Base-by-base conservation (phyloP, 1,140 invertebrate species). In the Neodiprion pinetum region DNA sequence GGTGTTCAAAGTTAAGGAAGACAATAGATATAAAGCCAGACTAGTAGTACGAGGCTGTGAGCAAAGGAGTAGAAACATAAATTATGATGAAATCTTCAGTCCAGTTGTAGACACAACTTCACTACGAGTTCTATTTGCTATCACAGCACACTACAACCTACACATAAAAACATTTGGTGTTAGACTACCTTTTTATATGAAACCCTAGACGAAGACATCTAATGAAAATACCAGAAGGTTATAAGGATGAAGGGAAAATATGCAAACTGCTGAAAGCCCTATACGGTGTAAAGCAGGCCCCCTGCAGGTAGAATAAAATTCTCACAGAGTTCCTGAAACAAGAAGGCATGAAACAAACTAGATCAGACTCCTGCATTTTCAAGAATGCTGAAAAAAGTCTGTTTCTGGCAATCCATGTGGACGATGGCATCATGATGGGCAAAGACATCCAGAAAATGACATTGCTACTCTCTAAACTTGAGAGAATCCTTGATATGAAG, bases 161-260 rank as follows among this genome's bases (percentile, higher is more conserved):
- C 0, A 75, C 21, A 72, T 88, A 14, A 47, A 78, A 9, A 86
- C 88, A 75, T 78, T 87, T 68, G 88, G 88, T 77, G 82, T 88
- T 1, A 76, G 67, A 86, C 80, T 10, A 84, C 84, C 4, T 88
- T 86, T 78, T 75, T 88, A 1, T 74, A 88, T 76, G 83, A 83
- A 10, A 74, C 76, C 28, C 66, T 88, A n/a, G 69, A 86, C 53
- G 81, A 84, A 75, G 76, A 82, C 21, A 77, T 86, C 11, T 87
- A 80, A 82, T 86, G 80, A 72, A 79, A 72, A 74, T 77, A 73
- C 85, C 86, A 47, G 69, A 79, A 69, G 80, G 74, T 14, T 71
- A 76, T 12, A 48, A 74, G 68, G 48, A 23, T 48, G 28, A 12
- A 12, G 72, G 70, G 0, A 77, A 77, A 9, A 72, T 78, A 14